These are phyloP conservation scores for Anser cygnoides DNA, from an alignment of 2,113 vertebrate species.

Conservation along the genomic window DNA sequence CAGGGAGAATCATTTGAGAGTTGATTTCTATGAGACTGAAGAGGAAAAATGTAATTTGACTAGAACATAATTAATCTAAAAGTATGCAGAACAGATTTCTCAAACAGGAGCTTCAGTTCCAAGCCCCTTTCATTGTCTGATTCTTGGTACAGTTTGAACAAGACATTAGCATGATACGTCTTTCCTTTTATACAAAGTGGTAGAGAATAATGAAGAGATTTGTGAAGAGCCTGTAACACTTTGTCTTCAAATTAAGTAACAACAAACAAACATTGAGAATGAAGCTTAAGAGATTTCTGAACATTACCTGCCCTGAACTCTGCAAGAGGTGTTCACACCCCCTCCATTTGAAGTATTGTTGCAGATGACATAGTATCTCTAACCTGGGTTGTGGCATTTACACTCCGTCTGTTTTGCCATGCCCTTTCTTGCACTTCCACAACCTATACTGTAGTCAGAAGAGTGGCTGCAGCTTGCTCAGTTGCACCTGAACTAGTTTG, in stretches of 20 bases:
- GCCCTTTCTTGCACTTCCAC: background rate
- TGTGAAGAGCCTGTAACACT: background rate
- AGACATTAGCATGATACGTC: rapidly evolving
- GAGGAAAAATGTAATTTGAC: background rate
- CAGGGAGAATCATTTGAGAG: background rate
- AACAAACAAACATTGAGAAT: background rate
- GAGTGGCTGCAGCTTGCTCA: background rate
- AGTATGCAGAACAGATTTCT: background rate
- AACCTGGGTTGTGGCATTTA: background rate
- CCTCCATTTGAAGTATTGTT: background rate
- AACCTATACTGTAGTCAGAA: background rate
- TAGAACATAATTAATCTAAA: background rate
- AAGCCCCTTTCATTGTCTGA: background rate
- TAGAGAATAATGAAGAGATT: background rate
- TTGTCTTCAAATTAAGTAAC: background rate
- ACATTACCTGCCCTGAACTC: background rate
- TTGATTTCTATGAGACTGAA: background rate
- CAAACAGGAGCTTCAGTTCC: background rate
- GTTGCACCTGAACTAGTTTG: background rate
- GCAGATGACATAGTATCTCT: background rate
- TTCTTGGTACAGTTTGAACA: background rate
- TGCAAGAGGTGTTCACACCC: background rate
- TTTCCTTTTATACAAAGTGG: background rate
- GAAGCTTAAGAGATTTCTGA: background rate
- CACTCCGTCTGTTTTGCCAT: background rate